Evolutionary conservation across 1,140 invertebrate genomes (phyloP), one percentile per base, ranked within the genome.

Genomic region (Habropoda laboriosa): DNA sequence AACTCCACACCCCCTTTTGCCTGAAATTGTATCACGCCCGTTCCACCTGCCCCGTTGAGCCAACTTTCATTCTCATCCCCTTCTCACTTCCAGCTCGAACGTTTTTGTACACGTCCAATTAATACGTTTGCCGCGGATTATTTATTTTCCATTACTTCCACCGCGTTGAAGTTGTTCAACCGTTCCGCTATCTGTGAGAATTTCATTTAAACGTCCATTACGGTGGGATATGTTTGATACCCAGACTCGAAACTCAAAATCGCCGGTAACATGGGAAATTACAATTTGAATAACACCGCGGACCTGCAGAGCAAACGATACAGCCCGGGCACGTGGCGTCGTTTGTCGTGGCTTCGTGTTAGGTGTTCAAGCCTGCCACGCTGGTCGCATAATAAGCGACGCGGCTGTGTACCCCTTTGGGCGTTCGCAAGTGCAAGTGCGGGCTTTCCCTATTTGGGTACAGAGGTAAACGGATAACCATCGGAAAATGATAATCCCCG

Each of bases 201-300:
- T 21, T n/a, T 51, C 49, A 21, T 51, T 45, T 45, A 13, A 45
- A 7, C 60, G 13, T 13, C 12, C 5, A 12, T 30, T 27, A n/a
- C n/a, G n/a, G n/a, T n/a, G n/a, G n/a, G n/a, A n/a, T n/a, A n/a
- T n/a, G 35, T 55, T 27, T 13, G 7, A 57, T 40, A n/a, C n/a
- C n/a, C n/a, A n/a, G n/a, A n/a, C n/a, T 40, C 0, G 38, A 1
- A n/a, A 60, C 30, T 40, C n/a, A 0, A 18, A n/a, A 40, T 64
- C 40, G 16, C 1, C 27, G 24, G 18, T 64, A 53, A 49, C 13
- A 57, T 13, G 13, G 42, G 55, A 35, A 79, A 68, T 49, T 51
- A 79, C 27, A 35, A 70, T 70, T 83, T 57, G 38, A 83, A 84
- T 64, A 42, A 63, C 45, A 75, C 32, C 24, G 32, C 27, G 60